Evolutionary conservation across 2,888 invertebrate genomes (phyloP).

Genomic region (Sarcophaga subvicina): DNA sequence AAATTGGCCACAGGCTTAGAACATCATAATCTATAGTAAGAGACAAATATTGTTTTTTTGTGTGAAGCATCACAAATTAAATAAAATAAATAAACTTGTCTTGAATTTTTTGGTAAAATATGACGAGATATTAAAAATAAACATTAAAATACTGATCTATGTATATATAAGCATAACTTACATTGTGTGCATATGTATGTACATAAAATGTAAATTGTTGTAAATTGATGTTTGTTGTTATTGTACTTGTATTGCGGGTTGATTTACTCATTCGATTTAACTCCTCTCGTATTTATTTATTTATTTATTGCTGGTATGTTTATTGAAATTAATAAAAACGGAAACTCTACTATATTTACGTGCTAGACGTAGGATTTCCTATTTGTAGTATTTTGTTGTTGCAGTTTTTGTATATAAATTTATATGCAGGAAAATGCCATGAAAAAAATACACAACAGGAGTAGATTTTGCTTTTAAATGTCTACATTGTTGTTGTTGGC

Average conservation of each 20-base stretch:
- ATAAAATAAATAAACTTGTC: neutral
- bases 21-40: neutral
- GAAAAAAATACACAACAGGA: neutral
- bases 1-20: slow-evolving; percentile 11
- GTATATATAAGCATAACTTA: neutral
- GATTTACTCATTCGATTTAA: neutral
- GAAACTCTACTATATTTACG: slow-evolving; percentile 61
- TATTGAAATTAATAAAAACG: slow-evolving; percentile 65
- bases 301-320: slow-evolving; percentile 35
- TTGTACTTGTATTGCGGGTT: slow-evolving; percentile 1
- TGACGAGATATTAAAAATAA: neutral
- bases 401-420: neutral
- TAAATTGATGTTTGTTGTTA: neutral
- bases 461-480: slow-evolving; percentile 41
- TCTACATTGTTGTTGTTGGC: slow-evolving; percentile 54
- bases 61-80: neutral
- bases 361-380: slow-evolving; percentile 65
- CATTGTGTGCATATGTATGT: neutral
- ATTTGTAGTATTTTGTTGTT: slow-evolving; percentile 18
- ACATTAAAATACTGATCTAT: neutral
- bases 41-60: neutral
- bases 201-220: neutral
- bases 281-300: neutral
- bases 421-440: neutral
- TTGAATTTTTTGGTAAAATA: neutral